Evolutionary conservation across 1,140 invertebrate genomes (phyloP).

Genomic region (Zaprionus ornatus): DNA sequence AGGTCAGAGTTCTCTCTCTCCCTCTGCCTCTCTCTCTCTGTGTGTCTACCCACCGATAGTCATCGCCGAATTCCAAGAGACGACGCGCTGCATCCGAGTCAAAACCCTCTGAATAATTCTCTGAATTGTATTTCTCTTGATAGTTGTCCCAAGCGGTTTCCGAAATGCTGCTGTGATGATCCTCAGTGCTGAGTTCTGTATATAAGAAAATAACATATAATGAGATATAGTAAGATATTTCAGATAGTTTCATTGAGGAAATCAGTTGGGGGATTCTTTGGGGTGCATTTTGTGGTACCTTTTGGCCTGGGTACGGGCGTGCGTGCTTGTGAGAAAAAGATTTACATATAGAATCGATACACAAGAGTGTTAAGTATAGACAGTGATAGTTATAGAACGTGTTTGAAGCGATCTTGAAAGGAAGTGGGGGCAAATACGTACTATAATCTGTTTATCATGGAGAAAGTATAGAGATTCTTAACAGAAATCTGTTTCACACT

Average conservation of each 20-base stretch:
- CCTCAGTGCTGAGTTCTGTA: slow-evolving; percentile 85
- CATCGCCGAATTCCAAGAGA: slow-evolving; percentile 94
- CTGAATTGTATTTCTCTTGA: slow-evolving; percentile 96
- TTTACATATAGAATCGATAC: slow-evolving; percentile 30
- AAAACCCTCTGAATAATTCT: slow-evolving; percentile 94
- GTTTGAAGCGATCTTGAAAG: not conserved
- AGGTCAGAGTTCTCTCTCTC: slow-evolving; percentile 19
- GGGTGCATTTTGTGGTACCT: slow-evolving; percentile 69
- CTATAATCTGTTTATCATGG: not conserved
- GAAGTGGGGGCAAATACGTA: not conserved
- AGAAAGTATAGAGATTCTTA: not conserved
- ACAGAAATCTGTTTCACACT: too few relatives aligned
- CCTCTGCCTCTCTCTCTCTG: not conserved
- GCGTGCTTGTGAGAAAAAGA: slow-evolving; percentile 74
- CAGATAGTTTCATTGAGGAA: not conserved
- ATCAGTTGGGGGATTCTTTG: not conserved
- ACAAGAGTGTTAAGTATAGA: slow-evolving; percentile 9
- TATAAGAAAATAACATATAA: not conserved
- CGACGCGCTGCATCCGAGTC: slow-evolving; percentile 93
- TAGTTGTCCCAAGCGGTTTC: slow-evolving; percentile 93
- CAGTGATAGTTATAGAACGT: not conserved
- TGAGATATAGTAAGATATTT: not conserved
- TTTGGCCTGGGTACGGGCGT: slow-evolving; percentile 74
- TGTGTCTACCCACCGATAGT: slow-evolving; percentile 89
- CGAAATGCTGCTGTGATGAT: slow-evolving; percentile 92